Base-by-base conservation (phyloP, 2,888 invertebrate species). In the Melanostoma mellinum region DNA sequence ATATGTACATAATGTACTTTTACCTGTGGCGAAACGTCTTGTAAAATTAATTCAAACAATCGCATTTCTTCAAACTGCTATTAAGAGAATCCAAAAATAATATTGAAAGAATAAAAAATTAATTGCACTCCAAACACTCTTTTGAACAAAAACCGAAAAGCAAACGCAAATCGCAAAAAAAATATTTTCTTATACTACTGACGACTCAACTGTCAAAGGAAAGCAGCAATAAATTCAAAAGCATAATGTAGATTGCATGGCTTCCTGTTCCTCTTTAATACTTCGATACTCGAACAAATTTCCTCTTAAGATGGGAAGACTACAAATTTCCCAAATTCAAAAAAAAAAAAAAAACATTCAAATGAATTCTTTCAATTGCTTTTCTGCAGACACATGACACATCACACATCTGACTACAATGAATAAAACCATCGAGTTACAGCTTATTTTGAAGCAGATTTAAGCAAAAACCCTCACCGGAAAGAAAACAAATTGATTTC, bases 11-110 rank as follows among this genome's bases (percentile, higher is more conserved):
- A 32, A 6, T 55, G 2, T 9, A 30, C 50, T 20, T 20, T 69
- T 53, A 82, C 82, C 50, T 33, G 32, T 2, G 82, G 78, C 30
- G 60, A 46, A 35, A 77, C 60, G 10, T 82, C 48, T 60, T 69
- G 46, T 6, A 77, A 40, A 38, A 82, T 10, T 30, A 65, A 42
- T 35, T 77, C 69, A 58, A 69, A 78, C 6, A 77, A 30, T 8
- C 77, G 44, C 82, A 82, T 82, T 33, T 63, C 58, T 3, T n/a
- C 32, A n/a, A 20, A 20, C 20, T 20, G 20, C 20, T 20, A 20
- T 20, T 20, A 20, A 20, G 20, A 0, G 20, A 20, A 20, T 20
- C 20, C 20, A 20, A 20, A 20, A 20, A 0, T 20, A 1, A 20
- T 20, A 20, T 20, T 20, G 20, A 20, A 20, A 20, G 1, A 20